phyloP scores from a whole-genome alignment of 2,797 vertebrate genomes.

The Iguana delicatissima region DNA sequence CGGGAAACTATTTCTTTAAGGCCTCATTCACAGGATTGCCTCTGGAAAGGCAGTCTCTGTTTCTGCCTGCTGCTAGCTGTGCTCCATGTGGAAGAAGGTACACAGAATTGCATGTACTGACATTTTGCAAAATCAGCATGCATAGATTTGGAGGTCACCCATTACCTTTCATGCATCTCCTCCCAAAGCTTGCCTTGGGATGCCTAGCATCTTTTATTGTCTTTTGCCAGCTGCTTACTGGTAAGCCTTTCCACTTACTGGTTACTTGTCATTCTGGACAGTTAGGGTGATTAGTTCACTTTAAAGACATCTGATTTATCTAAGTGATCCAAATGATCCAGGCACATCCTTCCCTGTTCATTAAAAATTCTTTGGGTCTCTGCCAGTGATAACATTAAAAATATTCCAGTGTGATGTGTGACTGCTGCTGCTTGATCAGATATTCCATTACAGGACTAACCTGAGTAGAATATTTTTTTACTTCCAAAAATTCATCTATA shows the following conservation, averaged over 20 bases:
- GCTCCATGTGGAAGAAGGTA: background rate
- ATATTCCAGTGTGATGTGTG: constrained; percentile 1
- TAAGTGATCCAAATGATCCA: background rate
- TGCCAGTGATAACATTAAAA: background rate
- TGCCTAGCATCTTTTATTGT: background rate
- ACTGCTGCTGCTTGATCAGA: background rate
- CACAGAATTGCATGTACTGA: background rate
- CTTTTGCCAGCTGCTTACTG: background rate
- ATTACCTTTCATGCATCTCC: background rate
- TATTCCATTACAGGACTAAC: background rate
- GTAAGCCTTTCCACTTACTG: constrained; percentile 15
- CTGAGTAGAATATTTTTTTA: background rate
- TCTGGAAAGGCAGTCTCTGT: background rate
- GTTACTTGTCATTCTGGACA: constrained; percentile 16
- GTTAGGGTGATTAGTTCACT: constrained; percentile 31
- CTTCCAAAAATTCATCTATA: background rate
- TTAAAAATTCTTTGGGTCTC: background rate
- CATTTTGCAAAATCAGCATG: background rate
- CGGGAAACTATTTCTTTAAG: background rate
- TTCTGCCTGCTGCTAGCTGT: background rate
- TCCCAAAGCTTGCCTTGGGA: background rate
- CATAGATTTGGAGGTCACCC: background rate
- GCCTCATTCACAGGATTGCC: background rate
- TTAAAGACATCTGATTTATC: constrained; percentile 18
- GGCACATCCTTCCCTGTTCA: background rate